These are phyloP conservation scores for Linhomoeus sp. DNA, from an alignment of 2,888 invertebrate genomes.

Conservation along the genomic window DNA sequence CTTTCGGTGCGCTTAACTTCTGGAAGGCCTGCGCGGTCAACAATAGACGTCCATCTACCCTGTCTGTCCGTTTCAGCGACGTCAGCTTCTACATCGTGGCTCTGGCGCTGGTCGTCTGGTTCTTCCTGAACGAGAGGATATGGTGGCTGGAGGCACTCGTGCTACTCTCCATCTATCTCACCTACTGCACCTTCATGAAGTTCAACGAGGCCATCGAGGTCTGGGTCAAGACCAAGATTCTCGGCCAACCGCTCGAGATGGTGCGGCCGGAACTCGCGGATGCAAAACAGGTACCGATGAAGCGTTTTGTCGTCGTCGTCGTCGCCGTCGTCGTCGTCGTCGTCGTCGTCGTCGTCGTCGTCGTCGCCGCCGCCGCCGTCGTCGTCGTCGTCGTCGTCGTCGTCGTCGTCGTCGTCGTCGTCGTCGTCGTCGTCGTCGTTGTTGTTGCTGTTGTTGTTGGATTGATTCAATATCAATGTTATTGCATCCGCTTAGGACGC, in stretches of 20 bases:
- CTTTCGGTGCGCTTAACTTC: conserved; percentile 10
- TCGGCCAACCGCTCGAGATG: not conserved
- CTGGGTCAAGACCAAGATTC: conserved; percentile 10
- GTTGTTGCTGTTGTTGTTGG: not conserved
- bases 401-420: not conserved
- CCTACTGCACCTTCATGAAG: conserved; percentile 22
- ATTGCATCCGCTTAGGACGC: not conserved
- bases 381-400: not conserved
- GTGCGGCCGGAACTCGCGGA: too few species aligned
- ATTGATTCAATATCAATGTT: not conserved
- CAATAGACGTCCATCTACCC: too few species aligned
- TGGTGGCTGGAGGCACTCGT: conserved; percentile 21
- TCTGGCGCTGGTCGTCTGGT: conserved; percentile 16
- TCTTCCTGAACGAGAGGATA: conserved; percentile 24
- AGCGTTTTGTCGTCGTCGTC: not conserved
- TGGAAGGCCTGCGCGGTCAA: too few species aligned
- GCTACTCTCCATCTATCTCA: conserved; percentile 19
- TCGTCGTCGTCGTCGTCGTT: not conserved
- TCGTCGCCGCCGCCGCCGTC: not conserved
- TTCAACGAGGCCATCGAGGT: conserved; percentile 17
- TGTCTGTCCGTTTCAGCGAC: conserved; percentile 10
- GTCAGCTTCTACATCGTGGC: conserved; percentile 23
- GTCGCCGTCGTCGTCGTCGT: not conserved
- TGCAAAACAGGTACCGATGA: not conserved
- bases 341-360: not conserved